These are phyloP conservation scores for Bombus affinis DNA, from an alignment of 1,140 invertebrate species.

Conservation along the genomic window DNA sequence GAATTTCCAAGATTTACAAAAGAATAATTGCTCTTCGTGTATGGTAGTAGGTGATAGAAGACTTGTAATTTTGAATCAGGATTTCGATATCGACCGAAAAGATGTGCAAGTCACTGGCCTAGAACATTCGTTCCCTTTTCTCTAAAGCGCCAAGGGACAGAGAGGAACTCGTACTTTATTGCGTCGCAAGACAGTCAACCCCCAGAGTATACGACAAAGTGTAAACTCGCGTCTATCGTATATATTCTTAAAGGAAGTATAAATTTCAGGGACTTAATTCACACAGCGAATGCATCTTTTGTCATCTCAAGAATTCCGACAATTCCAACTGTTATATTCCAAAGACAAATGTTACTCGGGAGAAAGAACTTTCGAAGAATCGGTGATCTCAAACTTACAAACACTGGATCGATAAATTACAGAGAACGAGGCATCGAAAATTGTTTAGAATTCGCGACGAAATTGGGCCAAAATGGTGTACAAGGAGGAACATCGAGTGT, in stretches of 20 bases:
- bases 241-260: neutral
- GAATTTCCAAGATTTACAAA: neutral
- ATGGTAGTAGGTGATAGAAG: neutral
- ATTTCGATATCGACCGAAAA: neutral
- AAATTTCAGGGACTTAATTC: neutral
- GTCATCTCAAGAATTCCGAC: neutral
- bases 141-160: neutral
- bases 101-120: neutral
- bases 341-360: neutral
- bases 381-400: neutral
- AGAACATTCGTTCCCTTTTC: neutral
- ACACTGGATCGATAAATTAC: neutral
- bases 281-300: neutral
- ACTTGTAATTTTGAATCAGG: neutral
- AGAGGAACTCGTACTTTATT: neutral
- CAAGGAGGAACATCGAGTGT: neutral
- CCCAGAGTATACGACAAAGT: neutral
- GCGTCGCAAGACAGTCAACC: neutral
- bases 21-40: neutral
- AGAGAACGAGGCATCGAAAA: neutral
- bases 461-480: neutral
- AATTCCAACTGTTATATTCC: neutral
- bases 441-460: neutral
- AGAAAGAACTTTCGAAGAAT: neutral
- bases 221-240: neutral